These are phyloP conservation scores for Apis laboriosa DNA, from an alignment of 1,140 invertebrate species.

Conservation along the genomic window DNA sequence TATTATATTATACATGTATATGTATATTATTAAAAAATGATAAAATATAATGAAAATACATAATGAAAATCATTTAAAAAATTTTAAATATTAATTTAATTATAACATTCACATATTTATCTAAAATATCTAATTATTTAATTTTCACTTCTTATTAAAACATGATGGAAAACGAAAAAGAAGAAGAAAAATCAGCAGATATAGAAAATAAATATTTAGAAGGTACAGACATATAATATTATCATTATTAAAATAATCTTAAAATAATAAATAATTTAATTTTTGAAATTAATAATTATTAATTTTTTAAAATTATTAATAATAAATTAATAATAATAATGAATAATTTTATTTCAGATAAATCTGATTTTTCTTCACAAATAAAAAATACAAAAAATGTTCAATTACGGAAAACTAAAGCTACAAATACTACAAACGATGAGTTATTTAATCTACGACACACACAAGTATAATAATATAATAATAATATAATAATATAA, in stretches of 20 bases:
- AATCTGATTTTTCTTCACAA: not conserved
- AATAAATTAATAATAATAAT: not conserved
- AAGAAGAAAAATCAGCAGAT: not conserved
- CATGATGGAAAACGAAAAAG: constrained; percentile 17
- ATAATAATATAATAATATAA: too few species aligned
- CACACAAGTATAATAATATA: not conserved
- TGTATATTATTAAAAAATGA: not conserved
- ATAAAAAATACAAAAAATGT: not conserved
- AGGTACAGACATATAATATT: constrained; percentile 2
- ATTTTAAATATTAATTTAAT: not conserved
- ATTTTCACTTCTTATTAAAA: not conserved
- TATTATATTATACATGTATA: not conserved
- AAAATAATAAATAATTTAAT: too few species aligned
- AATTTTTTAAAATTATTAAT: not conserved
- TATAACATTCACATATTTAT: not conserved
- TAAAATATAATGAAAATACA: too few species aligned
- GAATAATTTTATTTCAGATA: constrained; percentile 16
- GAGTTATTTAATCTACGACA: not conserved
- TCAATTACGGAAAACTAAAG: not conserved
- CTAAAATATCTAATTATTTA: not conserved
- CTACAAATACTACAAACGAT: not conserved
- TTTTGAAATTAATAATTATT: too few species aligned
- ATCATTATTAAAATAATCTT: not conserved
- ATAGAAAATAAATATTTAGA: not conserved
- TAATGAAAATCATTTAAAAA: not conserved